These are phyloP conservation scores for Ryuthela nishihirai DNA, from an alignment of 2,888 invertebrate genomes.

Conservation along the genomic window DNA sequence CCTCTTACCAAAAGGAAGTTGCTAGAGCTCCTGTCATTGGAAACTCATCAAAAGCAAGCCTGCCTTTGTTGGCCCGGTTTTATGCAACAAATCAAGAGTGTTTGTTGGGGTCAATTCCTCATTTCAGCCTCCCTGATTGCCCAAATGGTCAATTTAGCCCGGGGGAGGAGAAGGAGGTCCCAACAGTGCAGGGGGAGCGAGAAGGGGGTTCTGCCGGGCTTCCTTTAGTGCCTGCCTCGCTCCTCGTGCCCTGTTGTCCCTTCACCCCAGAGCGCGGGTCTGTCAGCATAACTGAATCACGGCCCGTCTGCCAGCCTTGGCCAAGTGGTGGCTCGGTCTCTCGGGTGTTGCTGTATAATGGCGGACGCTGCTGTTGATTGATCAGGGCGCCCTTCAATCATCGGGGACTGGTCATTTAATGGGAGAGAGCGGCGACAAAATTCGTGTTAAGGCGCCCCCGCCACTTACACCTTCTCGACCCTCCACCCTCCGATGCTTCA, in stretches of 20 bases:
- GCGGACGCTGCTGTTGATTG: conserved; percentile 14
- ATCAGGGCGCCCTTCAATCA: conserved; percentile 8
- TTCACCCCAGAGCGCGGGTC: neutral
- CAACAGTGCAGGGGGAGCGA: neutral
- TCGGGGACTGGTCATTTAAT: conserved; percentile 24
- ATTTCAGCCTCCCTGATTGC: conserved; percentile 3
- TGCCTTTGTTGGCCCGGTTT: no score
- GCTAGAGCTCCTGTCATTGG: no score
- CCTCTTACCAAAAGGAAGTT: no score
- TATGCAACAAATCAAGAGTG: conserved; percentile 13
- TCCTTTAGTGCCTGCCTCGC: no score
- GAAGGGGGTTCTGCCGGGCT: no score
- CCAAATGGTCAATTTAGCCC: conserved; percentile 12
- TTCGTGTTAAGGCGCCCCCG: conserved; percentile 4
- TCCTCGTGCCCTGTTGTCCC: neutral
- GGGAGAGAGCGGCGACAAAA: conserved; percentile 24
- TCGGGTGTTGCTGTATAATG: conserved; percentile 15
- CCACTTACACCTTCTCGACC: neutral
- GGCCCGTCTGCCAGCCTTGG: no score
- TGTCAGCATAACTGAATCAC: conserved; percentile 1
- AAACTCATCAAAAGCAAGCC: no score
- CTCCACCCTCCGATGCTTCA: no score
- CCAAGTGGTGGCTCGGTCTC: no score
- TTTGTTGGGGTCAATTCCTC: conserved; percentile 28
- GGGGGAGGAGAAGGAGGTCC: neutral